Evolutionary conservation across 2,888 invertebrate species (phyloP), one percentile per base, ranked within the genome.

Genomic region (Sisyra nigra): DNA sequence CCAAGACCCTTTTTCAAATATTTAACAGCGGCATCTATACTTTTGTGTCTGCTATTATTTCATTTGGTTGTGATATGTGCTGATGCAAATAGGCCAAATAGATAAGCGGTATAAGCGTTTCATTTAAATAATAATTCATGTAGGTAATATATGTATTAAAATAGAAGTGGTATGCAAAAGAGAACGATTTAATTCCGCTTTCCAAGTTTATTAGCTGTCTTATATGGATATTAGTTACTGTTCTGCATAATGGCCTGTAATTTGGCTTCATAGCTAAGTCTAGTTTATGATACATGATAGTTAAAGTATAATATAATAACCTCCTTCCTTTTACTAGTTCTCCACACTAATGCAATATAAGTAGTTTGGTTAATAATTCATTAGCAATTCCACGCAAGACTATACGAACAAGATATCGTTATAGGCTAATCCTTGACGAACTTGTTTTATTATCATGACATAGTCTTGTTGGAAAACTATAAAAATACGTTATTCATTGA

Each of bases 351-450:
- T 7, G 10, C 14, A n/a, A n/a, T n/a, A 40, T 31, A 40, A 13
- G 17, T 14, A 13, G 13, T 30, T 41, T 30, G 33, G 34, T 41
- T 41, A 41, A 41, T 41, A 30, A 41, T 17, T 41, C 19, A 41
- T 41, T 41, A 41, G 41, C 41, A 41, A 41, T 41, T 41, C 41
- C 41, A 41, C 41, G 41, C 33, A 34, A 41, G 11, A 9, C n/a
- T 34, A 31, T 11, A 7, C 24, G 24, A 24, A 24, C 24, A 24
- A 24, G 24, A 24, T 24, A 24, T 24, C 24, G 24, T 24, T 24
- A 24, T 7, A 24, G 24, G 24, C 24, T 24, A 24, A 24, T 24
- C 24, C 24, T 24, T 24, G 24, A 24, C 24, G 24, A 24, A 24
- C 24, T 24, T 24, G 24, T 24, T 24, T 24, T 24, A 24, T 24